These are phyloP conservation scores for Caenorhabditis imperialis DNA, from an alignment of 2,888 invertebrate species.

Conservation along the genomic window DNA sequence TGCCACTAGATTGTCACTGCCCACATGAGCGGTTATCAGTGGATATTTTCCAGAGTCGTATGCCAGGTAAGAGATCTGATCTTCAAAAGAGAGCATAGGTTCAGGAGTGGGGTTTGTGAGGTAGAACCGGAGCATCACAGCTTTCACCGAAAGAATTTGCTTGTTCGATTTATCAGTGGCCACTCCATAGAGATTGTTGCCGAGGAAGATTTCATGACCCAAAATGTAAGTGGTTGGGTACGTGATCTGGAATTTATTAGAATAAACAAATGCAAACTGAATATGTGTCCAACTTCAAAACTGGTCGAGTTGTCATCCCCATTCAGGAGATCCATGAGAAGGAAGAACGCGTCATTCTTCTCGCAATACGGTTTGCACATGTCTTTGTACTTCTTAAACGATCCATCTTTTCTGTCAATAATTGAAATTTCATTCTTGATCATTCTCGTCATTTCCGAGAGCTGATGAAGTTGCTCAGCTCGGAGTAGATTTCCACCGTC, in stretches of 20 bases:
- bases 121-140: slow-evolving; percentile 64
- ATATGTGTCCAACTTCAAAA: slow-evolving; percentile 31
- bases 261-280: not conserved
- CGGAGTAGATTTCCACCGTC: slow-evolving; percentile 62
- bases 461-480: slow-evolving; percentile 42
- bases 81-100: slow-evolving; percentile 62
- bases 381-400: slow-evolving; percentile 41
- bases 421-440: slow-evolving; percentile 29
- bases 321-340: slow-evolving; percentile 56
- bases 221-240: slow-evolving; percentile 64
- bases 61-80: slow-evolving; percentile 57
- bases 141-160: slow-evolving; percentile 36
- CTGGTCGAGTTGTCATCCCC: slow-evolving; percentile 54
- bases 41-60: slow-evolving; percentile 62
- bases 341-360: slow-evolving; percentile 67
- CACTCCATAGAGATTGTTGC: slow-evolving; percentile 64
- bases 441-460: slow-evolving; percentile 49
- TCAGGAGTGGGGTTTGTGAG: slow-evolving; percentile 54
- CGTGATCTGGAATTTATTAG: slow-evolving; percentile 49
- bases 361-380: slow-evolving; percentile 70
- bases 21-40: slow-evolving; percentile 57
- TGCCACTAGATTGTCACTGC: slow-evolving; percentile 66
- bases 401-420: slow-evolving; percentile 19
- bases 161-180: slow-evolving; percentile 35
- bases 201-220: slow-evolving; percentile 64